These are phyloP conservation scores for Anhinga rufa DNA, from an alignment of 2,113 vertebrate genomes.

Conservation along the genomic window DNA sequence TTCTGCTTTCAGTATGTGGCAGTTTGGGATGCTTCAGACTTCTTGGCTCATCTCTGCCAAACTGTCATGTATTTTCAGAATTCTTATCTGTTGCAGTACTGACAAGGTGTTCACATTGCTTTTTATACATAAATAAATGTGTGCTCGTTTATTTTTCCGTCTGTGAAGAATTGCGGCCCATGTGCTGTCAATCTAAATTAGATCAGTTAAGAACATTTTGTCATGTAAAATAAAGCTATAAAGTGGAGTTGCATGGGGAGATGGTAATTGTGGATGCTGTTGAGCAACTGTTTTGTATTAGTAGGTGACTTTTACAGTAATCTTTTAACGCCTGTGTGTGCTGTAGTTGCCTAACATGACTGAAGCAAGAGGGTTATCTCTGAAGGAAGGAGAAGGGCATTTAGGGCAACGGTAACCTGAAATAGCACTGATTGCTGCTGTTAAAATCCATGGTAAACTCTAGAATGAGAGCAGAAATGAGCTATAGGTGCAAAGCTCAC, in stretches of 20 bases:
- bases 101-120: neutral
- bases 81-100: neutral
- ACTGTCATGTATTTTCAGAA: neutral
- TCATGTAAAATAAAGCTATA: constrained; percentile 30
- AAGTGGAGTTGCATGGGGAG: neutral
- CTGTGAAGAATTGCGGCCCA: neutral
- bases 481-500: neutral
- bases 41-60: neutral
- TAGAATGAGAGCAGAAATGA: neutral
- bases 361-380: neutral
- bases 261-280: constrained; percentile 27
- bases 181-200: constrained; percentile 52
- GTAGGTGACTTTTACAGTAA: neutral
- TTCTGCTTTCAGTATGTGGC: neutral
- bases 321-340: neutral
- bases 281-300: neutral
- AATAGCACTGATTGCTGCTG: accelerated
- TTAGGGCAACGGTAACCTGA: neutral
- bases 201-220: constrained; percentile 26
- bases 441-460: neutral
- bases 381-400: neutral
- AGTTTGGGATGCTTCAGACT: neutral
- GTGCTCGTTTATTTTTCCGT: neutral
- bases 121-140: constrained; percentile 22
- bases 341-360: neutral